Evolutionary conservation across 2,113 vertebrate genomes (phyloP).

Genomic region (Saimiri boliviensis): DNA sequence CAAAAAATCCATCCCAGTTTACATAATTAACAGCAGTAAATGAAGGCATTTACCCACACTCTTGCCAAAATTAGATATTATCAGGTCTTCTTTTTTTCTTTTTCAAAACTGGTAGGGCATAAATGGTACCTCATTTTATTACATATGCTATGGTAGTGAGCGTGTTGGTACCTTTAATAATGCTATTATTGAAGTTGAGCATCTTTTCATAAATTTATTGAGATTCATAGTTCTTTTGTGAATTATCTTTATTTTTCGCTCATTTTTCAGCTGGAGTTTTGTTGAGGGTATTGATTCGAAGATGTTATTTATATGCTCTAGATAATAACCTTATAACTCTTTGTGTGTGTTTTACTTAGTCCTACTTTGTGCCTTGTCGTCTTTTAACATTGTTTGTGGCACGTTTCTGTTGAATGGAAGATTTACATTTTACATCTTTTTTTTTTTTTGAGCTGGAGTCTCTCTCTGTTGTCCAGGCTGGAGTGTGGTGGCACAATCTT

Average conservation of each 20-base stretch:
- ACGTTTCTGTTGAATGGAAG: neutral
- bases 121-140: neutral
- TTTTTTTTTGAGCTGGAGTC: neutral
- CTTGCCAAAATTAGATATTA: neutral
- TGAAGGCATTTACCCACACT: neutral
- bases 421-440: neutral
- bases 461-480: no score
- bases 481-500: no score
- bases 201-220: neutral
- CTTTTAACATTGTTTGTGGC: constrained; percentile 37
- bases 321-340: neutral
- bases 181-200: neutral
- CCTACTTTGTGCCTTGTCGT: neutral
- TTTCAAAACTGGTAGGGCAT: neutral
- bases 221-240: neutral
- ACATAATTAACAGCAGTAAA: neutral
- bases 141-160: neutral
- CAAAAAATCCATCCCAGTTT: neutral
- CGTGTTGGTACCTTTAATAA: neutral
- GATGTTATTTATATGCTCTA: constrained; percentile 31
- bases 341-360: neutral
- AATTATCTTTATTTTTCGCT: neutral
- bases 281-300: neutral
- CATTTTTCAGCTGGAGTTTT: neutral
- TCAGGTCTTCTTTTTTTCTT: neutral